Evolutionary conservation across 1,140 invertebrate genomes (phyloP).

Genomic region (Neoseiulus cucumeris): DNA sequence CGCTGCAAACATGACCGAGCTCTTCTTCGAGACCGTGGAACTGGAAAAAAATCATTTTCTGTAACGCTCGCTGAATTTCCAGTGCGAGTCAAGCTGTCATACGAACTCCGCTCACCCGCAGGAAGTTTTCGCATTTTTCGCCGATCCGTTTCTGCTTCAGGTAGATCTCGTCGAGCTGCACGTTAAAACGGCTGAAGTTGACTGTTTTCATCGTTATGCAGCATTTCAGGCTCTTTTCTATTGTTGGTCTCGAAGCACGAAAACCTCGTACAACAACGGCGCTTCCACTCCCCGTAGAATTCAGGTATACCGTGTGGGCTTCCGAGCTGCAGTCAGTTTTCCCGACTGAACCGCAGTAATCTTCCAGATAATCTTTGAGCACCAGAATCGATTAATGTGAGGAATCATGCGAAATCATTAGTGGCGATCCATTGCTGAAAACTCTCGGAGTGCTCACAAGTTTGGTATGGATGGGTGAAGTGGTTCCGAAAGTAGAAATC

Average conservation of each 20-base stretch:
- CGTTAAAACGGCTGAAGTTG: neutral
- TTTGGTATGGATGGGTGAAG: neutral
- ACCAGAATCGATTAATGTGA: neutral
- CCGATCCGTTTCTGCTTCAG: neutral
- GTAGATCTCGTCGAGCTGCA: neutral
- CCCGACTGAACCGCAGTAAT: neutral
- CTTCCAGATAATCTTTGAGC: neutral
- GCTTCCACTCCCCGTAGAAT: neutral
- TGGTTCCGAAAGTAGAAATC: conserved; percentile 1
- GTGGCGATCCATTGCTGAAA: no score
- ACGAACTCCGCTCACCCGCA: neutral
- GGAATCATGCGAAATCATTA: neutral
- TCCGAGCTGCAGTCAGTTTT: neutral
- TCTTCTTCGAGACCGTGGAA: neutral
- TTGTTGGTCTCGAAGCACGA: neutral
- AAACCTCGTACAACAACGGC: neutral
- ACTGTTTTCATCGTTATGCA: neutral
- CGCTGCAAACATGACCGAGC: neutral
- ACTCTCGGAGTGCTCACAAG: neutral
- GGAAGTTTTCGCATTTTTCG: neutral
- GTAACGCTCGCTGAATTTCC: no score
- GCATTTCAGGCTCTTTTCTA: neutral
- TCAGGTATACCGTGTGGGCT: neutral
- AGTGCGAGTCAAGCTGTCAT: no score
- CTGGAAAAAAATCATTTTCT: no score